These are phyloP conservation scores for Pantherophis vulpinus DNA, from an alignment of 2,797 vertebrate genomes.

Conservation along the genomic window DNA sequence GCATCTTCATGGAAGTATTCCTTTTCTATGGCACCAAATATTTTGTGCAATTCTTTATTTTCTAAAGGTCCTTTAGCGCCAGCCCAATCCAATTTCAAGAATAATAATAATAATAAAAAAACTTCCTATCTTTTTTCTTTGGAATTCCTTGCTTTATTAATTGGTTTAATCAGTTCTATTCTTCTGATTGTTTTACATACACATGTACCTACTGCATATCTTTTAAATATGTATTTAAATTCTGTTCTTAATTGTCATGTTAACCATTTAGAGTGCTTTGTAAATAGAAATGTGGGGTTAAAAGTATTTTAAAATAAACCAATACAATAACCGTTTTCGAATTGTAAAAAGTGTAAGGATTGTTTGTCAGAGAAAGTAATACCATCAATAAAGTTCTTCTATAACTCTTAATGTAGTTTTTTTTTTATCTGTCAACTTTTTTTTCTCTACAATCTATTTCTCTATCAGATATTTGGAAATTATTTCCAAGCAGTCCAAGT, in stretches of 20 bases:
- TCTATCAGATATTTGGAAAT: neutral
- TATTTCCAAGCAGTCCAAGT: neutral
- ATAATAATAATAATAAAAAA: neutral
- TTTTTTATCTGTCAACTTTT: neutral
- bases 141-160: neutral
- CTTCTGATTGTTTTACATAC: neutral
- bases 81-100: neutral
- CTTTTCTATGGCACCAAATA: neutral
- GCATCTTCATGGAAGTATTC: neutral
- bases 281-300: neutral
- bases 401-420: neutral
- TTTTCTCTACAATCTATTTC: neutral
- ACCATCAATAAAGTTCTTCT: neutral
- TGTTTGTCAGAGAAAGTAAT: too few relatives aligned
- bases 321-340: neutral
- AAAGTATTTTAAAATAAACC: neutral
- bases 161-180: neutral
- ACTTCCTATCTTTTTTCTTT: neutral
- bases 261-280: neutral
- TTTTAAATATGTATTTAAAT: neutral
- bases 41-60: neutral
- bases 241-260: neutral
- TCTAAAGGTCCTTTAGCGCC: neutral
- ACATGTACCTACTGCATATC: neutral
- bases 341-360: neutral